Evolutionary conservation across 2,797 vertebrate genomes (phyloP).

Genomic region (Myiotriccus ornatus): DNA sequence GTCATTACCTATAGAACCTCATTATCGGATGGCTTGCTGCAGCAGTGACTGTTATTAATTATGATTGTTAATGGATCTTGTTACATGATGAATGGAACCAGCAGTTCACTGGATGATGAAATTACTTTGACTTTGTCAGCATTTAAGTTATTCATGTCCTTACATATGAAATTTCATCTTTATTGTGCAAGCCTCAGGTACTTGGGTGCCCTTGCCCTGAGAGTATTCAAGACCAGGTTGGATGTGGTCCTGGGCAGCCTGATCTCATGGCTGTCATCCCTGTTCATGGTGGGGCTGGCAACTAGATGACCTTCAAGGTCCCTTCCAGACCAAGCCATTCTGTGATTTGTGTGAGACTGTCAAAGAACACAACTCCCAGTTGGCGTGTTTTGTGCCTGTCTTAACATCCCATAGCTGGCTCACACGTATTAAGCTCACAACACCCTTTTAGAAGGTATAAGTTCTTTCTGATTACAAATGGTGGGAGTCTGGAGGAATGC

Average conservation of each 20-base stretch:
- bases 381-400: neutral
- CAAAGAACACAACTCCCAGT: accelerated
- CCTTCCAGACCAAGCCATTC: neutral
- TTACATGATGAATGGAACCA: neutral
- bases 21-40: neutral
- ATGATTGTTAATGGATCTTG: neutral
- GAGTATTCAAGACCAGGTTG: neutral
- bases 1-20: neutral
- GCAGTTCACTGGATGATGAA: neutral
- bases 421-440: neutral
- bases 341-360: neutral
- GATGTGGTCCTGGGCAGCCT: neutral
- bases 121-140: neutral
- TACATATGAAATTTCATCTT: neutral
- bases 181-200: neutral
- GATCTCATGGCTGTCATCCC: neutral
- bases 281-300: neutral
- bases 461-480: neutral
- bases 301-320: neutral
- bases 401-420: neutral
- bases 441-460: neutral
- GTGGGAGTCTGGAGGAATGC: neutral
- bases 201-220: neutral
- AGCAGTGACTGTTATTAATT: neutral
- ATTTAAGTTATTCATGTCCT: neutral